Evolutionary conservation across 2,113 vertebrate species (phyloP).

Genomic region (Columba janthina): DNA sequence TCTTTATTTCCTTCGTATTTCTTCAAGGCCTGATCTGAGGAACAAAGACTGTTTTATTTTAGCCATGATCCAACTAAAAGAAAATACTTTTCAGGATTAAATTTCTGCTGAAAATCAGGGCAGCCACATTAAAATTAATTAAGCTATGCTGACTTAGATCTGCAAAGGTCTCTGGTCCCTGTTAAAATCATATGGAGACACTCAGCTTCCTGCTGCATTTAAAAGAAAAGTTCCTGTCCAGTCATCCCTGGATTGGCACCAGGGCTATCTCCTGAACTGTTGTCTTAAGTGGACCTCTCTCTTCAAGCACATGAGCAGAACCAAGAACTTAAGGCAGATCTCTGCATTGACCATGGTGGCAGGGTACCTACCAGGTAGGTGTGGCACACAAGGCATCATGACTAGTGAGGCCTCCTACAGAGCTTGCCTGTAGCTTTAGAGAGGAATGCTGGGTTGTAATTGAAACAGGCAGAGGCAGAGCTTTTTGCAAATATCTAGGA

Average conservation of each 20-base stretch:
- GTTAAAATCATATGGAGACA: background rate
- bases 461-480: background rate
- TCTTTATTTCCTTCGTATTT: slow-evolving; percentile 1
- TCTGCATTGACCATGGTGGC: background rate
- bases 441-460: background rate
- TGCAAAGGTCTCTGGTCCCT: background rate
- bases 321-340: background rate
- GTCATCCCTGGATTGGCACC: background rate
- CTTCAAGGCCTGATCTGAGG: background rate
- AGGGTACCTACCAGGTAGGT: background rate
- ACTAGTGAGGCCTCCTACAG: background rate
- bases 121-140: background rate
- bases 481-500: background rate
- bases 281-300: background rate
- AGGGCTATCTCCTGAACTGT: background rate
- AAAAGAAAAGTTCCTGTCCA: background rate
- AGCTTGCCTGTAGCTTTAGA: background rate
- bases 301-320: background rate
- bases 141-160: background rate
- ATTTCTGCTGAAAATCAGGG: background rate
- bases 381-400: background rate
- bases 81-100: background rate
- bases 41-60: background rate
- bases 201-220: background rate
- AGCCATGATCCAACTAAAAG: background rate